A percentile compares a stretch with the other conserved stretches of the same genome.
Evolutionary conservation across 2,797 vertebrate species (phyloP).

Genomic region (Cossypha heuglini): DNA sequence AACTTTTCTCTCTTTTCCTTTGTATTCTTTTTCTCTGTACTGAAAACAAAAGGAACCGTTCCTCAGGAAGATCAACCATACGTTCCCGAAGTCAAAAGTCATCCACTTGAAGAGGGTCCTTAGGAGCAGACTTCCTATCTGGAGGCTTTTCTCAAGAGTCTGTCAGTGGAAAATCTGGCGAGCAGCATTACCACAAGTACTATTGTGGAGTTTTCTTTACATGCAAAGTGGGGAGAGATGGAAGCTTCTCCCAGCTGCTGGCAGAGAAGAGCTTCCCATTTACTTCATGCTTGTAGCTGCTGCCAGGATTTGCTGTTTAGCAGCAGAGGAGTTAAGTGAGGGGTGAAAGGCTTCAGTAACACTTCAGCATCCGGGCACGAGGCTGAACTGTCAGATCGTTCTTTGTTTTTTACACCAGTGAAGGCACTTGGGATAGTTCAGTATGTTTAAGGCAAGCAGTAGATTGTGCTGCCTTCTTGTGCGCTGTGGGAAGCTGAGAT

Average conservation of each 20-base stretch:
- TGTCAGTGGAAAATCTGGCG: constrained; percentile 21
- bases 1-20: not conserved
- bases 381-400: constrained; percentile 15
- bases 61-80: not conserved
- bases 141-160: constrained; percentile 16
- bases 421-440: not conserved
- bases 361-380: not conserved
- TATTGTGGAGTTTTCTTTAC: constrained; percentile 37
- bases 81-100: not conserved
- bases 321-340: constrained; percentile 32
- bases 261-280: constrained; percentile 40
- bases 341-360: constrained; percentile 42
- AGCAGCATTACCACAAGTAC: constrained; percentile 29
- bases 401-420: not conserved
- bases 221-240: not conserved
- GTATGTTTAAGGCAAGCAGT: not conserved
- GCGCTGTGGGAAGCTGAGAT: not conserved
- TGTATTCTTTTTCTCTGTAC: not conserved
- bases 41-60: constrained; percentile 5
- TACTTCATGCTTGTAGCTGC: not conserved
- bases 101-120: not conserved
- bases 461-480: not conserved
- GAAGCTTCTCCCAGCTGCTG: constrained; percentile 48
- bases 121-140: constrained; percentile 1
- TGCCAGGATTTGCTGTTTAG: constrained; percentile 35